Conservation (phyloP, 2,113 vertebrate species). For the Labrus mixtus region DNA sequence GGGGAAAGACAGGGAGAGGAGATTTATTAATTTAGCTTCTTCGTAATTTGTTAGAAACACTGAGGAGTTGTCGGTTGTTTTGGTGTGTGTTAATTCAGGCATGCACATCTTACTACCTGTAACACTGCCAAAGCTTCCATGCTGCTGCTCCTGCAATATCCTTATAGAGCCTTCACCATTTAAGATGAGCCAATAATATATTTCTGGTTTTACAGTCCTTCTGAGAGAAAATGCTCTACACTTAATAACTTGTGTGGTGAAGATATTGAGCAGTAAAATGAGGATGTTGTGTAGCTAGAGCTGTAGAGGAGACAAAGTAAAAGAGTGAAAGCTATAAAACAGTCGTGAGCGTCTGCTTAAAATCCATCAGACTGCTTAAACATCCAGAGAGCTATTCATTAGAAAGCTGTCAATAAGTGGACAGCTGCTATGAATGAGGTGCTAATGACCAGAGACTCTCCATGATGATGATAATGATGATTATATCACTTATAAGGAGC, state of each 20-base stretch:
- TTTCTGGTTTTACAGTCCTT: conserved; percentile 31
- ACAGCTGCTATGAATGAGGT: conserved; percentile 16
- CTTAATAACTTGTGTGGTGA: conserved; percentile 13
- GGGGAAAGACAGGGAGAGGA: not conserved
- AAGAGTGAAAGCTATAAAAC: not conserved
- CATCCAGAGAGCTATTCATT: conserved; percentile 21
- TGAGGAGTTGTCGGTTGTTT: conserved; percentile 8
- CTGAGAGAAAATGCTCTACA: conserved; percentile 14
- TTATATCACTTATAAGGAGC: not conserved
- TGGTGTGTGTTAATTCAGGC: not conserved
- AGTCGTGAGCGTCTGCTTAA: conserved; percentile 1
- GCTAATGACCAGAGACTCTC: conserved; percentile 4
- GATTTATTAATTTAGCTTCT: conserved; percentile 27
- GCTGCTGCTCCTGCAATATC: not conserved
- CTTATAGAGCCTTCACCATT: conserved; percentile 14
- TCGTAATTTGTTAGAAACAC: conserved; percentile 6
- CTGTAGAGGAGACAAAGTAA: conserved; percentile 7
- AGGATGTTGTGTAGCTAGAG: conserved; percentile 1
- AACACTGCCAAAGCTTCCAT: not conserved
- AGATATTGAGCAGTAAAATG: conserved; percentile 11
- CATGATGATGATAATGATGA: conserved; percentile 14
- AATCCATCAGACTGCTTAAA: conserved; percentile 11
- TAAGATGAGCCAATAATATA: conserved; percentile 21
- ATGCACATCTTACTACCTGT: not conserved
- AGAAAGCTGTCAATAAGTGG: conserved; percentile 33